Base-by-base conservation (phyloP, 2,888 invertebrate species). In the Pristionchus japonicus region DNA sequence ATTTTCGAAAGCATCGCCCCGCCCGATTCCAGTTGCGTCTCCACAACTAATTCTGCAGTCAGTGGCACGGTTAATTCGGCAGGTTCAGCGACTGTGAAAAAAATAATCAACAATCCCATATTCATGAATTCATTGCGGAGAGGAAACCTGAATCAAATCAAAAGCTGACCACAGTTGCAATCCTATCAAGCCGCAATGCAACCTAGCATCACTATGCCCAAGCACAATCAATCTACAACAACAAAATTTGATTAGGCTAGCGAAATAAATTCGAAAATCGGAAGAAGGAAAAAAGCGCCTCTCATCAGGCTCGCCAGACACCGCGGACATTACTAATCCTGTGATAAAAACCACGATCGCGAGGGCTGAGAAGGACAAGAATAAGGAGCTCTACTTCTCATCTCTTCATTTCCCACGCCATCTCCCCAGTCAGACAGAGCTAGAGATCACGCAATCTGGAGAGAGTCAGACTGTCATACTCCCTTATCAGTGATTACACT, bases 271-370 rank as follows among this genome's bases (percentile, higher is more conserved):
- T 31, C n/a, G 27, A 37, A 70, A 37, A 70, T 57, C 52, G 1
- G 67, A 27, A 11, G 70, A 70, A 43, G 43, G 15, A 70, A 70
- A 70, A 70, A 31, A 70, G 64, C 64, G 70, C 34, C 37, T 37
- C 34, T 37, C 17, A n/a, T n/a, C n/a, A n/a, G n/a, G n/a, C 70
- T 70, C 70, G 43, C n/a, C n/a, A 57, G 57, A 27, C 43, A 6
- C 43, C 15, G 3, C 77, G 37, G 77, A 40, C 77, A 77, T 27
- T 43, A 77, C 77, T 77, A 77, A 77, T 77, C 77, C 77, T 13
- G 70, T 70, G 70, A 70, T 70, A 70, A 70, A 40, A 70, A 23
- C 1, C 57, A 6, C 43, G n/a, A n/a, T 1, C 52, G 20, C 0
- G 20, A 6, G 52, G 17, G 57, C 57, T n/a, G 57, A 70, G 70